Evolutionary conservation across 1,140 invertebrate genomes (phyloP), one percentile per base, ranked within the genome.

Genomic region (Drosophila lacteicornis): DNA sequence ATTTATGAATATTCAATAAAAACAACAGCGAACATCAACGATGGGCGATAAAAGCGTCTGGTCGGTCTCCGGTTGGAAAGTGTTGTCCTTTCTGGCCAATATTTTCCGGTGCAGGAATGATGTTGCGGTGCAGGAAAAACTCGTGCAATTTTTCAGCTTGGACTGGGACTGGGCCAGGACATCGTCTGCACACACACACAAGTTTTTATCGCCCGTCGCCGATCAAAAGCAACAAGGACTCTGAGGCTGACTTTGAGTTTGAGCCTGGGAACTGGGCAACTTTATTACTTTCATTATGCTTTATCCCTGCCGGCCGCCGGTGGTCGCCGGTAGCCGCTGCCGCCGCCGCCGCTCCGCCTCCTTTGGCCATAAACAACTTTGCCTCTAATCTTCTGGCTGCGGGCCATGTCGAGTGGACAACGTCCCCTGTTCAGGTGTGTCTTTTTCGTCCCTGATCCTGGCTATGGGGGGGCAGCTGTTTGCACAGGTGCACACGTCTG

Each of bases 1-100:
- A 84, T 91, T 91, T 91, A 91, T 91, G 88, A 91, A 91, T 91
- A 91, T 91, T 91, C 88, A 91, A 91, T 91, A 88, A 87, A 84
- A 88, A 76, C 80, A 88, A 83, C 69, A 87, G 79, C 38, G 53
- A 66, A 53, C 75, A 77, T 45, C 62, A 51, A 36, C 47, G 74
- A 82, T 67, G 76, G 76, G 66, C 84, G 84, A 88, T 88, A 88
- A 88, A 88, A 87, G 71, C 67, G 83, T 85, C 82, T 85, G 82
- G 53, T 56, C 77, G 82, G 53, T 56, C 77, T 50, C 46, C 50
- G 55, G 60, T 46, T 43, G 62, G 38, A 43, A 73, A 71, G 69
- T 71, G 69, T 71, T 69, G 68, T 57, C 65, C 40, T 43, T 25
- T 57, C 33, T 78, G 75, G 63, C 53, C 75, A 67, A 75, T 65